Evolutionary conservation across 2,113 vertebrate species (phyloP), one percentile per base, ranked within the genome.

Genomic region (Gallinago jamesoni): DNA sequence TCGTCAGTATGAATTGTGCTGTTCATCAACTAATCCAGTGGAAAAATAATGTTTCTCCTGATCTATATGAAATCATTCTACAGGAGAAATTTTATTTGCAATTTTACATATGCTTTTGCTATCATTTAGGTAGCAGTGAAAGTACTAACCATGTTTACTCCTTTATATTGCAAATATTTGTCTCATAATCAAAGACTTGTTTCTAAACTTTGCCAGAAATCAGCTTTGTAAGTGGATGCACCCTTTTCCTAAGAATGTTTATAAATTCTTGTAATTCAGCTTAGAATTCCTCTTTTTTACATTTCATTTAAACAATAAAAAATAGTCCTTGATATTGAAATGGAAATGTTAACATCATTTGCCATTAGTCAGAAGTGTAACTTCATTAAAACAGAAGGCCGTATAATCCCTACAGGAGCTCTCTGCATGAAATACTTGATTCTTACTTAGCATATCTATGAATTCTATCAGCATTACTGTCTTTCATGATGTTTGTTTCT

Each of bases 391-490:
- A 80, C 89, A 96, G 83, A 96, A 96, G 96, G 89, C 85, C 37
- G 27, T 68, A 91, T 89, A 96, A 93, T 96, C 96, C 91, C 96
- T 92, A 93, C 92, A 97, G 95, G 96, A 95, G 93, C 74, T 96
- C 96, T 97, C 95, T 90, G 87, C 95, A 92, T 94, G 96, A 96
- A 96, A 96, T 96, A 79, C 78, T 97, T 97, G 96, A 96, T 94
- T 97, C 87, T 97, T 96, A 94, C 52, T 97, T 97, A 96, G 96
- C 96, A 96, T 97, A 96, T 96, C 96, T 94, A 83, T 96, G 95
- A 96, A 96, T 97, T 97, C 92, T 97, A 95, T 97, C 94, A 97
- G 78, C 94, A 92, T 97, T 97, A 97, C 62, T 95, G 96, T 97
- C 96, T 94, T 97, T 96, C 96, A 97, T 64, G 79, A 95, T 95